Evolutionary conservation across 2,888 invertebrate genomes (phyloP).

Genomic region (Ommatoiulus sabulosus): DNA sequence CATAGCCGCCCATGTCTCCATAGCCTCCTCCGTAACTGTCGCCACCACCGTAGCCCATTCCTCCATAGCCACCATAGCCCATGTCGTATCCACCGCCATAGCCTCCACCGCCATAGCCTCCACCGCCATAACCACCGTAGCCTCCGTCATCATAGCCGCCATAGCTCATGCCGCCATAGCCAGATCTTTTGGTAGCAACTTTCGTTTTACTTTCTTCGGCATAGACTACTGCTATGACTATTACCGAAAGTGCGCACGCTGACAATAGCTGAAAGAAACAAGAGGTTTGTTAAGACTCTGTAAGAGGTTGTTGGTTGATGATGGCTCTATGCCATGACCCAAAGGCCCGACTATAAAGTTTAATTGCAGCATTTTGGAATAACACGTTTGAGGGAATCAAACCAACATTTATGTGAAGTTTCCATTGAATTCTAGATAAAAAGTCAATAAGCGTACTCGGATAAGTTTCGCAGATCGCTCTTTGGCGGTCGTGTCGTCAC

Average conservation of each 20-base stretch:
- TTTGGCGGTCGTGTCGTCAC: no score
- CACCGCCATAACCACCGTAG: not conserved
- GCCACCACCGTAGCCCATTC: not conserved
- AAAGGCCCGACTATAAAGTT: no score
- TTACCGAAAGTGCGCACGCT: not conserved
- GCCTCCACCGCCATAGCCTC: not conserved
- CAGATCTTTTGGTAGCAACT: not conserved
- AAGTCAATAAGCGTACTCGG: no score
- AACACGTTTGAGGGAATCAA: no score
- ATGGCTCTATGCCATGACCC: no score
- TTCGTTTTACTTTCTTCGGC: not conserved
- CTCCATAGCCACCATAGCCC: not conserved
- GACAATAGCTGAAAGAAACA: not conserved
- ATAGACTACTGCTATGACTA: not conserved
- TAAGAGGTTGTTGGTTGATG: no score
- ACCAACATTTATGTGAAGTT: no score
- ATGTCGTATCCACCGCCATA: not conserved
- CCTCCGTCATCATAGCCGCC: not conserved
- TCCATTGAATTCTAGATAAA: no score
- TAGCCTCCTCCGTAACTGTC: not conserved
- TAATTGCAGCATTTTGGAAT: no score
- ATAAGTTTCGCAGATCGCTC: no score
- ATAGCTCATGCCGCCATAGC: not conserved
- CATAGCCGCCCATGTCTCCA: not conserved
- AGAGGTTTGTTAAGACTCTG: no score